Evolutionary conservation across 1,140 invertebrate species (phyloP).

Genomic region (Orchesella cincta): DNA sequence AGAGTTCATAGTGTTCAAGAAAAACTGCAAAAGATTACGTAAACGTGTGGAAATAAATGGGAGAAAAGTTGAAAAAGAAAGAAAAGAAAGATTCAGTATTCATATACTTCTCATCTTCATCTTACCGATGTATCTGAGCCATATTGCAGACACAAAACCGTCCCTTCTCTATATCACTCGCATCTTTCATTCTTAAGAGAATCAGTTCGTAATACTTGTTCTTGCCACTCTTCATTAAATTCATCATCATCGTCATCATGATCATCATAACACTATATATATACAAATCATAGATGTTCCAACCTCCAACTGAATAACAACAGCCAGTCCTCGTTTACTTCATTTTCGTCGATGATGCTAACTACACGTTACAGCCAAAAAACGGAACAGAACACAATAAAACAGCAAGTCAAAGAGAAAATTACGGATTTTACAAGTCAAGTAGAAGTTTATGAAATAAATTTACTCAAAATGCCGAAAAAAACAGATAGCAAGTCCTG

Average conservation of each 20-base stretch:
- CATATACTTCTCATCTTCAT: no score
- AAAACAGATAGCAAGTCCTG: background rate
- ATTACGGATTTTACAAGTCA: background rate
- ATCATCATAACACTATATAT: background rate
- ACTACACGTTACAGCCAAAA: background rate
- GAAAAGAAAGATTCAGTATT: no score
- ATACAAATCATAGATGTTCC: no score
- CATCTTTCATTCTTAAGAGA: no score
- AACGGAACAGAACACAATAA: background rate
- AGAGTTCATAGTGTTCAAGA: no score
- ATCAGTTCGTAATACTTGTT: background rate
- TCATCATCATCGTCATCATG: background rate
- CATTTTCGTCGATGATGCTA: background rate
- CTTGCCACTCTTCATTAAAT: constrained; percentile 26
- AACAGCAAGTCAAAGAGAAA: background rate
- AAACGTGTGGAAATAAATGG: no score
- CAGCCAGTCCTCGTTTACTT: background rate
- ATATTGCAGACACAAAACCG: no score
- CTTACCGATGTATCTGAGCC: no score
- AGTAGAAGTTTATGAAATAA: background rate
- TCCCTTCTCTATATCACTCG: no score
- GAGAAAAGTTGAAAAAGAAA: no score
- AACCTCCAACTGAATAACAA: no score
- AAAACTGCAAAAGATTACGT: no score
- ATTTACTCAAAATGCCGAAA: background rate